Conservation (phyloP, 2,888 invertebrate genomes). For the Theretra japonica region DNA sequence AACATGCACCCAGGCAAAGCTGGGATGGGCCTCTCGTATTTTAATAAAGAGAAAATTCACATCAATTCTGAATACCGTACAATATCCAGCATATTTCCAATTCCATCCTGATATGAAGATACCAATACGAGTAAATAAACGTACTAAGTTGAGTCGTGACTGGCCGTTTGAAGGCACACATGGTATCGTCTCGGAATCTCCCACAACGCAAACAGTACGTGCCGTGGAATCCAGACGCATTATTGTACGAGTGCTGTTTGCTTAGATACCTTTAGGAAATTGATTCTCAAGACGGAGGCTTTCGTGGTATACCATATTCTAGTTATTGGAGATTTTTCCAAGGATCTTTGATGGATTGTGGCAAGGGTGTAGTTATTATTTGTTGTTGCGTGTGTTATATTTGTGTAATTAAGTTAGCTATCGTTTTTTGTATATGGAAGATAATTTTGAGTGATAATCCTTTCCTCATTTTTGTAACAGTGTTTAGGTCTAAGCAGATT, state of each 20-base stretch:
- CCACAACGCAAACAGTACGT: not conserved
- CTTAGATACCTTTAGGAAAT: not conserved
- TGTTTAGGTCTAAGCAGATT: too few species aligned
- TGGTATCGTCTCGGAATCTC: not conserved
- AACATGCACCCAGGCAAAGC: too few species aligned
- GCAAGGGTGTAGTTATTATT: too few species aligned
- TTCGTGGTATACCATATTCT: not conserved
- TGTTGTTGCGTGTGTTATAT: too few species aligned
- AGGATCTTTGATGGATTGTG: too few species aligned
- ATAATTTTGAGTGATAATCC: too few species aligned
- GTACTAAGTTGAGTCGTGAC: not conserved
- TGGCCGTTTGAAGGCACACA: not conserved
- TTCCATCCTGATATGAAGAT: not conserved
- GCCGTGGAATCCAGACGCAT: not conserved
- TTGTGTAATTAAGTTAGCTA: too few species aligned
- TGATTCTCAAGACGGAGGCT: constrained; percentile 6
- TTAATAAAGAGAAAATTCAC: too few species aligned
- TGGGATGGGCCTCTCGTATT: too few species aligned
- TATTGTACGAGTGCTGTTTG: not conserved
- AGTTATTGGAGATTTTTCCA: not conserved
- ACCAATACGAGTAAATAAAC: not conserved
- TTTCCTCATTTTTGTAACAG: too few species aligned
- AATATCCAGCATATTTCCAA: not conserved
- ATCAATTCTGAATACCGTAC: not conserved
- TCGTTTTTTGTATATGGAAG: too few species aligned